Evolutionary conservation across 2,797 vertebrate species (phyloP), one percentile per base, ranked within the genome.

Genomic region (Arrhamphus sclerolepis): DNA sequence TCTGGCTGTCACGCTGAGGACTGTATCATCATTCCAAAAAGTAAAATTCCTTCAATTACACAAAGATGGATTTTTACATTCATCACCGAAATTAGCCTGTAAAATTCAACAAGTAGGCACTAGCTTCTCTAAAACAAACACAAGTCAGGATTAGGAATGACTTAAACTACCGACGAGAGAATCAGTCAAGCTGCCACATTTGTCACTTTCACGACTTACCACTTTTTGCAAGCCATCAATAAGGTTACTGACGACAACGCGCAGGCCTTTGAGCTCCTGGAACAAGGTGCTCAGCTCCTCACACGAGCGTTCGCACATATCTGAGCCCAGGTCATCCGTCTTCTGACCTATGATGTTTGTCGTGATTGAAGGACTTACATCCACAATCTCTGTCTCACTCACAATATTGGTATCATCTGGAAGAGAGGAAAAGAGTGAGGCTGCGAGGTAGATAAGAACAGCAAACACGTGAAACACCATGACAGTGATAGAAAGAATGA

Each of bases 231-330:
- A 86, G 60, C 94, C 96, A 34, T 98, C 95, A 31, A 93, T 95
- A 31, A 99, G 93, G 81, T 95, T 95, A 65, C 93, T 94, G 63
- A 99, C 96, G 5, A 98, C 79, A 0, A 95, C 88, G 0, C 94
- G 95, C 3, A 99, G 91, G 31, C 97, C 95, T 0, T 95, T 94
- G 46, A 99, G 94, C 82, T 99, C 98, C 0, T 93, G 93, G 77
- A 97, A 94, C 96, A 98, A 96, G 4, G 87, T 91, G 70, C 94
- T 93, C 39, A 99, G 92, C 58, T 99, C 96, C 66, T 97, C 96
- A 0, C 98, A 99, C 51, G 98, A 98, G 11, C 92, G 96, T 48
- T 97, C 95, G 2, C 98, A 99, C 86, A 96, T 95, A 10, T 95
- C 95, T 0, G 85, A 64, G 11, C 89, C 87, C 8, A 69, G 2